Conservation (phyloP, 2,113 vertebrate species). For the Pampusana beccarii region DNA sequence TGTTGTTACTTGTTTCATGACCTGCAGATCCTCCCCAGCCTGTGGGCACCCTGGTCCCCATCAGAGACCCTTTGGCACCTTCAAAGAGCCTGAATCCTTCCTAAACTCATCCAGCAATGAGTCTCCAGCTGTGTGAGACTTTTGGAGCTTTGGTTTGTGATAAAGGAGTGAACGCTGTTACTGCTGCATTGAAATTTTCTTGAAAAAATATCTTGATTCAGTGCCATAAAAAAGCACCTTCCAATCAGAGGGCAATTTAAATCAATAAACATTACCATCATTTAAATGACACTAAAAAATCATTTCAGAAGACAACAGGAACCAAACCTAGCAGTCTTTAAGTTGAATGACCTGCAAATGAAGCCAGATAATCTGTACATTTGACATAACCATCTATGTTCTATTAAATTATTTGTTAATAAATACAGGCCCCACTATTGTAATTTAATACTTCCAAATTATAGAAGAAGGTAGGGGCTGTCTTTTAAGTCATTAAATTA, state of each 20-base stretch:
- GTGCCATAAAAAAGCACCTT: not conserved
- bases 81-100: not conserved
- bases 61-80: not conserved
- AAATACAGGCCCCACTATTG: conserved; percentile 29
- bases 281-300: not conserved
- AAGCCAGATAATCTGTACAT: conserved; percentile 44
- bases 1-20: not conserved
- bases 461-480: conserved; percentile 5
- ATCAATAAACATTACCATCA: not conserved
- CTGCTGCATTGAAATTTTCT: not conserved
- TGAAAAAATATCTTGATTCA: not conserved
- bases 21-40: not conserved
- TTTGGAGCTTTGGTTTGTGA: not conserved
- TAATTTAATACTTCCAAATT: conserved; percentile 32
- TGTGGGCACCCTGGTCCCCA: not conserved
- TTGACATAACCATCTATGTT: conserved; percentile 27
- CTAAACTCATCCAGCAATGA: not conserved
- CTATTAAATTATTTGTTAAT: conserved; percentile 68
- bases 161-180: not conserved
- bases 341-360: conserved; percentile 50
- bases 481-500: conserved; percentile 11
- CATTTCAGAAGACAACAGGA: not conserved
- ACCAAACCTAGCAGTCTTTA: not conserved
- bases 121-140: not conserved
- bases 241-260: not conserved